Percentiles rank a stretch among this genome's conserved stretches.
phyloP scores from a whole-genome alignment of 2,888 invertebrate genomes.

The Archaeoteleia sp. region DNA sequence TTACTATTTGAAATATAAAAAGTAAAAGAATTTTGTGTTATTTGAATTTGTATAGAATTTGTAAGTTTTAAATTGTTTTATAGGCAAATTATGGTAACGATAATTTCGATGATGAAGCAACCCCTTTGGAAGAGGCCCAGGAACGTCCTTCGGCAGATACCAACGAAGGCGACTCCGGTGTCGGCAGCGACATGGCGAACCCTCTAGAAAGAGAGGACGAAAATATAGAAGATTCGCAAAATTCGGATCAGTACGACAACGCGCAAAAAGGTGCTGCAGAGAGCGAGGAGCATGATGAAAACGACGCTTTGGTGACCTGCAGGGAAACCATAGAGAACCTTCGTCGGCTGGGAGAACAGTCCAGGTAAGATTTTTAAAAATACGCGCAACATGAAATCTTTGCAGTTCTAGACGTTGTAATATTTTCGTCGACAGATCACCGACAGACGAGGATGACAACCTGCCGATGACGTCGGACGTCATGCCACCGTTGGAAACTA shows the following conservation, averaged over 20 bases:
- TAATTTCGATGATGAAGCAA: constrained; percentile 62
- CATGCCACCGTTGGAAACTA: constrained; percentile 59
- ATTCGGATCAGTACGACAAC: constrained; percentile 61
- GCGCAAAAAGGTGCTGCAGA: constrained; percentile 60
- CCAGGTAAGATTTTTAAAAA: no score
- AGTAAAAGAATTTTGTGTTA: no score
- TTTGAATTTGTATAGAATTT: no score
- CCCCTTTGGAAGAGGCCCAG: constrained; percentile 66
- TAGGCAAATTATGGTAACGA: constrained; percentile 64
- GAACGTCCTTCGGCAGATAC: constrained; percentile 68
- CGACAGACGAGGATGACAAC: constrained; percentile 57
- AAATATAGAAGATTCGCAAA: constrained; percentile 68
- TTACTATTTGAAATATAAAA: no score
- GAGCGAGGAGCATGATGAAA: constrained; percentile 66
- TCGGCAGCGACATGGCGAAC: constrained; percentile 73
- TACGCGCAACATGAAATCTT: constrained; percentile 9
- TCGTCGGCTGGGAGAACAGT: constrained; percentile 71
- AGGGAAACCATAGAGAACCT: constrained; percentile 73
- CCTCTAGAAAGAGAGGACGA: constrained; percentile 72
- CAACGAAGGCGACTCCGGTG: constrained; percentile 73
- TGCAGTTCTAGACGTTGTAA: constrained; percentile 61
- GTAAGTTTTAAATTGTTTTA: no score
- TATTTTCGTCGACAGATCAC: constrained; percentile 60
- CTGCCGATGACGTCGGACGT: constrained; percentile 54
- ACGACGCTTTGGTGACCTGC: constrained; percentile 70